phyloP scores from a whole-genome alignment of 1,140 invertebrate species.

The Stratiolaelaps scimitus region DNA sequence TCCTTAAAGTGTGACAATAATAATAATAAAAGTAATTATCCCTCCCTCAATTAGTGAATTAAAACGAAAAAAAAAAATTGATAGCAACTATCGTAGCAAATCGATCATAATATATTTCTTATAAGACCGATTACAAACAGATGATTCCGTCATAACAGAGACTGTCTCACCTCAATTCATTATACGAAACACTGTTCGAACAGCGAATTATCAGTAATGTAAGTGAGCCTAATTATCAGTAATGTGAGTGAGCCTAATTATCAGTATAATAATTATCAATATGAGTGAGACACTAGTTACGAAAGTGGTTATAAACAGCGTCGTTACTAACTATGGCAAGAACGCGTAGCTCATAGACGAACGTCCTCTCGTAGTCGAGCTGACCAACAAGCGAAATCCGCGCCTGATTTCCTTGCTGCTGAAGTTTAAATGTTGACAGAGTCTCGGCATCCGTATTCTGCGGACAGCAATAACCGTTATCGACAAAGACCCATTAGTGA shows the following conservation, averaged over 20 bases:
- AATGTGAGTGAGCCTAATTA: conserved; percentile 25
- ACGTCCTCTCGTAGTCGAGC: conserved; percentile 75
- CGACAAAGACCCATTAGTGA: no score
- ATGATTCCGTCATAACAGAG: conserved; percentile 44
- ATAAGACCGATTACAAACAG: no score
- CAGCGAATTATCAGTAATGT: conserved; percentile 21
- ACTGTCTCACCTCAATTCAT: neutral
- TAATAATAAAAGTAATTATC: no score
- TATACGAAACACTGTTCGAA: neutral
- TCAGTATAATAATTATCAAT: conserved; percentile 16
- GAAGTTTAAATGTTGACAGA: conserved; percentile 29
- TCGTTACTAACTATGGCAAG: conserved; percentile 58
- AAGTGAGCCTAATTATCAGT: conserved; percentile 1
- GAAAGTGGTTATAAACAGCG: no score
- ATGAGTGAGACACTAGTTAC: conserved; percentile 28
- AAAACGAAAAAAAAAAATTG: conserved; percentile 25
- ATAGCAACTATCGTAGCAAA: neutral
- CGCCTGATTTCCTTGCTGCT: conserved; percentile 29
- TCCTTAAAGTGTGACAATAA: no score
- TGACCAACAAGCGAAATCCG: conserved; percentile 53
- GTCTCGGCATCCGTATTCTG: conserved; percentile 28
- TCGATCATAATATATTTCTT: no score
- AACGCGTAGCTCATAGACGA: conserved; percentile 68
- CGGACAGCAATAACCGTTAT: no score
- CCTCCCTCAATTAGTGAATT: no score